phyloP scores from a whole-genome alignment of 2,113 vertebrate species.

The Illadopsis cleaveri region DNA sequence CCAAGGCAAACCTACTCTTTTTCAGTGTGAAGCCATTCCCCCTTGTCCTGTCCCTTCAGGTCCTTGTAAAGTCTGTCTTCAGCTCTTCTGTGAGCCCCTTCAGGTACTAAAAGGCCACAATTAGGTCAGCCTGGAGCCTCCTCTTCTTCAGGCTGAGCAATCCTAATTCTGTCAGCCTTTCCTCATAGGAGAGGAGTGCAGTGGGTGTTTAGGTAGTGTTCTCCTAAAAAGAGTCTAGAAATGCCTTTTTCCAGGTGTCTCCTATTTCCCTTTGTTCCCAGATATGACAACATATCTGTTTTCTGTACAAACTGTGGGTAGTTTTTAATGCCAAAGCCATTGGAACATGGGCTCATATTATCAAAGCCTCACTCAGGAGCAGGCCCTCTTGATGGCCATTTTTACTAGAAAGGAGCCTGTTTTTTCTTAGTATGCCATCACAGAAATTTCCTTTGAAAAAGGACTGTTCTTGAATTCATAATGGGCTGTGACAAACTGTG shows the following conservation, averaged over 20 bases:
- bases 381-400: not conserved
- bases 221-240: not conserved
- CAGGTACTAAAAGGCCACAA: not conserved
- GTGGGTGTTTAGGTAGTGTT: not conserved
- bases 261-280: not conserved
- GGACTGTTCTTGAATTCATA: not conserved
- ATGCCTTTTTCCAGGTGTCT: not conserved
- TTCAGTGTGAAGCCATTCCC: not conserved
- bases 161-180: not conserved
- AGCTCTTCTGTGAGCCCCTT: not conserved
- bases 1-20: not conserved
- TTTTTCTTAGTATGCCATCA: not conserved
- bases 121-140: not conserved
- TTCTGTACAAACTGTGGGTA: not conserved
- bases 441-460: conserved; percentile 9
- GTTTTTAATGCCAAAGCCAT: not conserved
- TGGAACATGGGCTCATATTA: not conserved
- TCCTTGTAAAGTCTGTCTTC: not conserved
- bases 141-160: not conserved
- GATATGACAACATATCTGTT: not conserved
- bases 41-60: not conserved
- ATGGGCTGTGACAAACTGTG: not conserved
- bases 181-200: not conserved
- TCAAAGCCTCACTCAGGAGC: not conserved
- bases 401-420: not conserved